Evolutionary conservation across 2,113 vertebrate species (phyloP).

Genomic region (Miniopterus natalensis): DNA sequence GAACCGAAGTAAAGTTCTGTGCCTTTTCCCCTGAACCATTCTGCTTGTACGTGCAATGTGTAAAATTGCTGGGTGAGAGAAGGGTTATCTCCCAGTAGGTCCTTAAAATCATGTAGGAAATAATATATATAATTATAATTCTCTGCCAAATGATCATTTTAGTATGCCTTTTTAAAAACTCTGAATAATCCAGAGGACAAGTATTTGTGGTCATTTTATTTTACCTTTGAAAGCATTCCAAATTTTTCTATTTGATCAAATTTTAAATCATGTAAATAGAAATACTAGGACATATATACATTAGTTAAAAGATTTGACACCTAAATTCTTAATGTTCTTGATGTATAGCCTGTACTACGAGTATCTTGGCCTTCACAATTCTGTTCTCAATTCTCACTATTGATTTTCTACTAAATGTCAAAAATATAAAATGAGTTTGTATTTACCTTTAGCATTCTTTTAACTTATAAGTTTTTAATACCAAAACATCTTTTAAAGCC

Average conservation of each 20-base stretch:
- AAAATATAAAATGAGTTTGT: neutral
- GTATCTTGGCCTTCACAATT: neutral
- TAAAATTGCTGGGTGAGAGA: neutral
- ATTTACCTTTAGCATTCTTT: neutral
- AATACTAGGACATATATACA: neutral
- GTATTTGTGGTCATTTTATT: neutral
- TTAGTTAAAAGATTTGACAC: constrained; percentile 33
- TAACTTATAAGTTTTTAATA: neutral
- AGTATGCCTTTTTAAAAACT: too few species aligned
- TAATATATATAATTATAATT: too few species aligned
- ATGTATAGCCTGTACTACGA: neutral
- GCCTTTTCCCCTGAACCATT: neutral
- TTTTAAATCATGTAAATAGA: neutral
- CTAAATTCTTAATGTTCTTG: neutral
- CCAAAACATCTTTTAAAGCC: neutral
- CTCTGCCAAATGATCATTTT: too few species aligned
- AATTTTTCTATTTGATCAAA: neutral
- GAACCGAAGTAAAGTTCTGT: neutral
- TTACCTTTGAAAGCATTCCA: constrained; percentile 31
- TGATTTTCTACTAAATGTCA: constrained; percentile 34
- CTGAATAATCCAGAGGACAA: too few species aligned
- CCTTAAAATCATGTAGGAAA: too few species aligned
- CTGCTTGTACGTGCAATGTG: neutral
- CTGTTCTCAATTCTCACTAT: neutral
- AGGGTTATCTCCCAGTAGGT: too few species aligned